A percentile compares a stretch with the other conserved stretches of the same genome.
These are phyloP conservation scores for Camponotus vicinus DNA, from an alignment of 1,140 invertebrate species.

Conservation along the genomic window DNA sequence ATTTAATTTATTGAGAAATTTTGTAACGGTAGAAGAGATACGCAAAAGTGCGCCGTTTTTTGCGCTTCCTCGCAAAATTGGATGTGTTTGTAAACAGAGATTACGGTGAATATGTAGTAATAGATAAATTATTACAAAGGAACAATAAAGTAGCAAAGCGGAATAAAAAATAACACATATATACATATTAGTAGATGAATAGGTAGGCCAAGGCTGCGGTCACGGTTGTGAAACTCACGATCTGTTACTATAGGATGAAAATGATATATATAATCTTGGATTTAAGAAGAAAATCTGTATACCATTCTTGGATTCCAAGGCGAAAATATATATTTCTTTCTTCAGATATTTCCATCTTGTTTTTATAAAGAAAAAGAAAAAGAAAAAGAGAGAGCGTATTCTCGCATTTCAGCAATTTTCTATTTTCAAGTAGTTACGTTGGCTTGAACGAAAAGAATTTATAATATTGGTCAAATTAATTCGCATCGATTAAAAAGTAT, in stretches of 20 bases:
- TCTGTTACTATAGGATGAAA: constrained; percentile 15
- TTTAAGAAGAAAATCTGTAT: neutral
- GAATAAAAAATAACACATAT: constrained; percentile 26
- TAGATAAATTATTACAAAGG: neutral
- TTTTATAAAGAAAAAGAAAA: neutral
- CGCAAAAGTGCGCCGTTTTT: neutral
- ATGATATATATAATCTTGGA: neutral
- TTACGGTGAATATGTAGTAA: neutral
- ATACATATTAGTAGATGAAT: constrained; percentile 16
- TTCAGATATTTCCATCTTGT: neutral
- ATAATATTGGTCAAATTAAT: neutral
- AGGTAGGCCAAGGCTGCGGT: constrained; percentile 49
- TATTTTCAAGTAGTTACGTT: neutral
- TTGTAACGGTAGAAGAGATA: neutral
- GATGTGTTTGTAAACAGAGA: neutral
- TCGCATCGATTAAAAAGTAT: neutral
- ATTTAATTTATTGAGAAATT: neutral
- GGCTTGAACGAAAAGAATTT: neutral
- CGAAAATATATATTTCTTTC: neutral
- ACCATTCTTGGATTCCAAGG: neutral
- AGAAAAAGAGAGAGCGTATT: neutral
- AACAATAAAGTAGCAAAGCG: neutral
- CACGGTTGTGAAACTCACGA: neutral
- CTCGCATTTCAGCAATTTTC: neutral
- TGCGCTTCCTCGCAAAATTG: neutral